Evolutionary conservation across 2,888 invertebrate species (phyloP).

Genomic region (Nesidiocoris tenuis): DNA sequence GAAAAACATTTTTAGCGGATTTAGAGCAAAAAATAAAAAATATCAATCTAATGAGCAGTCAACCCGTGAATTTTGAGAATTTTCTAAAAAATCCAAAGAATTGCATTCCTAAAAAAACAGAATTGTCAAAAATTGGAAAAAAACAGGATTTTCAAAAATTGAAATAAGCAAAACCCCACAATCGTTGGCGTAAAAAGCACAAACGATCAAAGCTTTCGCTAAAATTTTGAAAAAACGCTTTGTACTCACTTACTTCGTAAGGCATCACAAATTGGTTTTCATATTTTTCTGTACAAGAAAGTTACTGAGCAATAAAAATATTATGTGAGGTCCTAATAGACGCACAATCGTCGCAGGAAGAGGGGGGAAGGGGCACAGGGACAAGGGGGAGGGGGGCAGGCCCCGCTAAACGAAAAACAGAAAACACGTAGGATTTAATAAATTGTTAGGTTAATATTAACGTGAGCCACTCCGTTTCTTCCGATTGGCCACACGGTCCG

Average conservation of each 20-base stretch:
- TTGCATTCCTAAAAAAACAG: too few species aligned
- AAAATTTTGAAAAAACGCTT: constrained; percentile 50
- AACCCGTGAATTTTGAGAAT: too few species aligned
- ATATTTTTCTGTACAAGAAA: constrained; percentile 44
- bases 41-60: too few species aligned
- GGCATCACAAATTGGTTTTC: constrained; percentile 56
- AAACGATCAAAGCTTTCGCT: background rate
- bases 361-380: background rate
- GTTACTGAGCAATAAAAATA: constrained; percentile 42
- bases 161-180: too few species aligned
- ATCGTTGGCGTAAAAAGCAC: too few species aligned
- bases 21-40: too few species aligned
- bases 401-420: constrained; percentile 5
- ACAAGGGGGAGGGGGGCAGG: background rate
- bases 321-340: constrained; percentile 30
- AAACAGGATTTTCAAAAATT: too few species aligned
- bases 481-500: constrained; percentile 27
- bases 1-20: too few species aligned
- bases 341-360: background rate
- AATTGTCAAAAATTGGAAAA: too few species aligned
- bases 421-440: constrained; percentile 10
- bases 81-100: too few species aligned
- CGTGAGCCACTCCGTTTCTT: constrained; percentile 37
- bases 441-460: constrained; percentile 1
- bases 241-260: constrained; percentile 56